Evolutionary conservation across 2,797 vertebrate genomes (phyloP), one percentile per base, ranked within the genome.

Genomic region (Oophaga sylvatica): DNA sequence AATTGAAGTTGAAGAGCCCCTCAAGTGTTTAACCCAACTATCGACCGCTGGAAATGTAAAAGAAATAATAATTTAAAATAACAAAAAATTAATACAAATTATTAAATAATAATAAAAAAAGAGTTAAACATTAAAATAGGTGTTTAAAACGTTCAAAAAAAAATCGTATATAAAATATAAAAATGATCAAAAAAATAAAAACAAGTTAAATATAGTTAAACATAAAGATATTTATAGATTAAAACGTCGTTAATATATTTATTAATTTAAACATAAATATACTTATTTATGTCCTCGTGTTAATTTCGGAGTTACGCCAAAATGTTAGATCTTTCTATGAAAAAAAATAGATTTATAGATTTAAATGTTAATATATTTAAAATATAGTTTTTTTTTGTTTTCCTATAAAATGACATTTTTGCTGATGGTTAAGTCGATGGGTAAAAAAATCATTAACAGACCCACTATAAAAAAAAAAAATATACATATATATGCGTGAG

Each of bases 391-490:
- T 59, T 59, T 59, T 59, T 59, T 15, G 57, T 53, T 73, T 19
- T 53, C 15, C 22, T n/a, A 15, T 16, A 26, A 26, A 53, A 76
- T 56, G 5, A 5, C 0, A 8, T 26, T 77, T 77, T 12, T 56
- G 48, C 15, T 56, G 13, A 53, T 35, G 78, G 62, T 81, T 45
- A 48, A 81, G 59, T 9, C 20, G 63, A 81, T 35, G 62, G 80
- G 80, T 67, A n/a, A n/a, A 81, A 81, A 62, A 81, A 45, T 63
- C 35, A 48, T 71, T 20, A 84, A 53, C 70, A 65, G 70, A 26
- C 12, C 71, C 41, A 57, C 35, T 22, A n/a, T 82, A 45, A 84
- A 63, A 48, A 60, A 41, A 62, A 53, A 53, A 4, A 5, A 53
- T 9, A 53, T 9, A 53, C 6, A 3, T 41, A 41, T 84, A 48